Evolutionary conservation across 2,797 vertebrate genomes (phyloP).

Genomic region (Carduelis carduelis): DNA sequence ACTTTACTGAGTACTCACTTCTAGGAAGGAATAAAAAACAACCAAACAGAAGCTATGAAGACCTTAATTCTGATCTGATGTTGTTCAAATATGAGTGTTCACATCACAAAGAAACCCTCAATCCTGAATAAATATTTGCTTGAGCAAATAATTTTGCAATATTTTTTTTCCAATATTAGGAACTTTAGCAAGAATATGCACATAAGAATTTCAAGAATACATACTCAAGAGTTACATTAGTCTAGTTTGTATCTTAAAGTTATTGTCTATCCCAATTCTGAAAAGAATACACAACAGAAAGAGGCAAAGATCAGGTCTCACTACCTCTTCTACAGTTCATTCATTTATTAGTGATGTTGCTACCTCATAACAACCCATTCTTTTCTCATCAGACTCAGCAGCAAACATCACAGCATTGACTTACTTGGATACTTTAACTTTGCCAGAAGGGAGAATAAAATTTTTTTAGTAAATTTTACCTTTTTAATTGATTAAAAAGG

Average conservation of each 20-base stretch:
- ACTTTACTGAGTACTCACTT: accelerated
- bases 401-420: background rate
- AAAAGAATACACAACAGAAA: background rate
- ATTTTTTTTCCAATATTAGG: background rate
- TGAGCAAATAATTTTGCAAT: background rate
- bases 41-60: background rate
- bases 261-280: background rate
- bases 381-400: background rate
- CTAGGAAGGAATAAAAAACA: background rate
- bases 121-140: background rate
- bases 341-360: background rate
- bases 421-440: background rate
- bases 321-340: background rate
- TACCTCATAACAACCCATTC: background rate
- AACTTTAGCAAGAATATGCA: background rate
- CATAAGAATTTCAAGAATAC: background rate
- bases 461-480: background rate
- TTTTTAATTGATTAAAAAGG: background rate
- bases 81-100: background rate
- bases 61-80: background rate
- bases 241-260: background rate
- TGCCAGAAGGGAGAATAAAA: background rate
- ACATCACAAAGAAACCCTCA: background rate
- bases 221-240: background rate
- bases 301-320: background rate